Base-by-base conservation (phyloP, 2,888 invertebrate genomes). In the Stenotaenia linearis region DNA sequence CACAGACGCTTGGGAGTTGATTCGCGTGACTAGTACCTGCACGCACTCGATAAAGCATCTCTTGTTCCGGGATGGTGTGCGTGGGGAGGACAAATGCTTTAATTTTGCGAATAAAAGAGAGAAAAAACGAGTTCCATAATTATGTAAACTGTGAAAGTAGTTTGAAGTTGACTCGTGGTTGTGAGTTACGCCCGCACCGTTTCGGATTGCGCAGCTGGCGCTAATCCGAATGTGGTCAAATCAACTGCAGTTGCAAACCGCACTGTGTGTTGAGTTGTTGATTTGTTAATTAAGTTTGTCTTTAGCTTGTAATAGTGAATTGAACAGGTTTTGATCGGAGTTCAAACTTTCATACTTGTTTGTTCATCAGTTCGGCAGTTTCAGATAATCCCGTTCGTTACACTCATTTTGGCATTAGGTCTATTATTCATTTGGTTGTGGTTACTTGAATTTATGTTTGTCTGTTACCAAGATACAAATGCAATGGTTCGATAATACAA, bases 271-370 rank as follows among this genome's bases (percentile, higher is more conserved):
- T 69, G 10, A 69, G 69, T 69, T 69, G 69, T 69, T 69, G 28
- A 69, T 69, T 69, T 69, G 69, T 69, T 69, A 69, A 69, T 69
- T 69, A 69, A 69, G 69, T 69, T 69, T 69, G 69, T 69, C 10
- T 1, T 69, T 69, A 15, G 25, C 69, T 25, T 69, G 69, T 69
- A 69, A 69, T 69, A 10, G 69, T 10, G 10, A n/a, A 69, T 69
- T 12, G 69, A 69, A 69, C 5, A 50, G 50, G 18, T 5, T 50
- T 50, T n/a, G 18, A 21, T n/a, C n/a, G n/a, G 50, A 7, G 32
- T 32, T 32, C 32, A 9, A 32, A n/a, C n/a, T n/a, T n/a, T n/a
- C n/a, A n/a, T n/a, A n/a, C n/a, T n/a, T n/a, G n/a, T n/a, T n/a
- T n/a, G n/a, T n/a, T n/a, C n/a, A n/a, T n/a, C n/a, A n/a, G n/a